Conservation (phyloP, 2,888 invertebrate genomes). For the Lochmaea capreae region DNA sequence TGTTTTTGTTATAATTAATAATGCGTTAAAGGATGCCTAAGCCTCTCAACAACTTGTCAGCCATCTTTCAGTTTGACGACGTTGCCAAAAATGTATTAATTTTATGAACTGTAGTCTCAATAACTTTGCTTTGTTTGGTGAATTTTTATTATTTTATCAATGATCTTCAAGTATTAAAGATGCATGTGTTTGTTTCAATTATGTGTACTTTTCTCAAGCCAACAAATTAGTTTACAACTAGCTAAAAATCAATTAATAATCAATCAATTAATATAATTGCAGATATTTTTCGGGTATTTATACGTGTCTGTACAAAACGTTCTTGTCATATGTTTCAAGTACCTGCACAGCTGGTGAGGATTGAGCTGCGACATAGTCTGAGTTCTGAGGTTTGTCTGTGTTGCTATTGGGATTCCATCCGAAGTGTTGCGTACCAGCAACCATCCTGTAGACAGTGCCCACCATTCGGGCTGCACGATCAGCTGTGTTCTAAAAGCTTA, state of each 20-base stretch:
- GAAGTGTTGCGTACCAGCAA: constrained; percentile 81
- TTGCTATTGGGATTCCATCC: constrained; percentile 74
- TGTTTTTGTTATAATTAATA: no score
- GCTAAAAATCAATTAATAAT: neutral
- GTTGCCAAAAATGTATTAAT: no score
- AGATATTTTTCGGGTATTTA: neutral
- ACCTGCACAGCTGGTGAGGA: constrained; percentile 42
- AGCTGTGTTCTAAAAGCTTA: constrained; percentile 76
- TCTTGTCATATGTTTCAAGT: constrained; percentile 14
- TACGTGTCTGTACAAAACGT: neutral
- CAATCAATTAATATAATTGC: neutral
- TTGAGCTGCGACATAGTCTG: constrained; percentile 37
- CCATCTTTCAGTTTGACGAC: no score
- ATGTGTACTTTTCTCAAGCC: neutral
- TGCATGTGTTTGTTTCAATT: no score
- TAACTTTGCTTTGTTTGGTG: no score
- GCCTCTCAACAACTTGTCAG: no score
- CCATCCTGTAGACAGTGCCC: constrained; percentile 82
- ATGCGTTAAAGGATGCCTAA: no score
- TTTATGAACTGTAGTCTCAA: no score
- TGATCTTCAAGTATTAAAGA: no score
- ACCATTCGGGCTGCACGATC: constrained; percentile 84
- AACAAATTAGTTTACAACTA: neutral
- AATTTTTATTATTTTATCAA: no score
- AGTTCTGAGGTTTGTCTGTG: constrained; percentile 45